Conservation (phyloP, 2,797 vertebrate genomes). For the Pelobates cultripes region DNA sequence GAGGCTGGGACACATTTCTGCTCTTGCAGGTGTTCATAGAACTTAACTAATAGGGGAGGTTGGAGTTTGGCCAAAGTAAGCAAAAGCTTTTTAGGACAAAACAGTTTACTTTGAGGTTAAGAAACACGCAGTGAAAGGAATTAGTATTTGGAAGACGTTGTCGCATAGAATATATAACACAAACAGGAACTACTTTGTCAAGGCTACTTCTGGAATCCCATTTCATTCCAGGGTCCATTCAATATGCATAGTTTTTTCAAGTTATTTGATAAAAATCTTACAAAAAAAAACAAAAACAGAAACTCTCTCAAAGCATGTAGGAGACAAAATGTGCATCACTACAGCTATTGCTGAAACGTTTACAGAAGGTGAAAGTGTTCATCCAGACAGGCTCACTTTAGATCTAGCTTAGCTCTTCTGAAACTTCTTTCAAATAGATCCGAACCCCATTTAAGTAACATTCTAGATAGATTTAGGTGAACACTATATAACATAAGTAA, state of each 20-base stretch:
- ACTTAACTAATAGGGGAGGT: not conserved
- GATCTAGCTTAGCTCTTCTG: no score
- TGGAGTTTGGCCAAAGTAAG: conserved; percentile 47
- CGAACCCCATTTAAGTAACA: no score
- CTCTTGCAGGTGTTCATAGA: conserved; percentile 31
- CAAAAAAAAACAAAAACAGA: not conserved
- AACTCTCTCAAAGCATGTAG: not conserved
- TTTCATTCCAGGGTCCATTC: not conserved
- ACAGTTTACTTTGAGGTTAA: conserved; percentile 60
- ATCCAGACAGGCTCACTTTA: no score
- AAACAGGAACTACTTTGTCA: conserved; percentile 68
- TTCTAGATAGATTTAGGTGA: no score
- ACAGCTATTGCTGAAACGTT: not conserved
- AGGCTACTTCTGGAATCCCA: conserved; percentile 16
- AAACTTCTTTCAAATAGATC: no score
- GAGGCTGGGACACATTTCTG: not conserved
- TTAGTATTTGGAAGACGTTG: conserved; percentile 64
- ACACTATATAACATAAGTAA: no score
- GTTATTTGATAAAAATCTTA: not conserved
- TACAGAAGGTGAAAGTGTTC: not conserved
- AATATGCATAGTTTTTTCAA: not conserved
- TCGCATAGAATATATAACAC: conserved; percentile 56
- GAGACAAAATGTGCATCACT: conserved; percentile 21
- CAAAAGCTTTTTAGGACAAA: conserved; percentile 46
- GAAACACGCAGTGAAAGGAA: conserved; percentile 60